phyloP scores from a whole-genome alignment of 2,888 invertebrate genomes.

The Erynnis tages region DNA sequence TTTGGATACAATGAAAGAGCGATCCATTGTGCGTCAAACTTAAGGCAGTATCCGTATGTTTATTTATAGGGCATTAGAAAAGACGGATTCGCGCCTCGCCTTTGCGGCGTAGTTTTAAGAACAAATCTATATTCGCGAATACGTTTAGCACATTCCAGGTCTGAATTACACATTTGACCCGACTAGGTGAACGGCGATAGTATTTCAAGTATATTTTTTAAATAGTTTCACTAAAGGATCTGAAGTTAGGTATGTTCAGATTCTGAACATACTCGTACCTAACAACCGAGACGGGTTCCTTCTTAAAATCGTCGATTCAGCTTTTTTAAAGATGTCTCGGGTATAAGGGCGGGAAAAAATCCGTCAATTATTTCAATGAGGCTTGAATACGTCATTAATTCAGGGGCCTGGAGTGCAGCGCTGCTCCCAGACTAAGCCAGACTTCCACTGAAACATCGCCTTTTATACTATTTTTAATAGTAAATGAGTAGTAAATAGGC shows the following conservation, averaged over 20 bases:
- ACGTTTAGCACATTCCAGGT: constrained; percentile 10
- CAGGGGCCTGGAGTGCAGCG: constrained; percentile 31
- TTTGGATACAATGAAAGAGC: too few relatives aligned
- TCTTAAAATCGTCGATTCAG: constrained; percentile 13
- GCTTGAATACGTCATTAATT: constrained; percentile 30
- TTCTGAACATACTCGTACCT: too few relatives aligned
- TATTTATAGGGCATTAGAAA: constrained; percentile 73
- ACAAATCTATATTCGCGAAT: constrained; percentile 9
- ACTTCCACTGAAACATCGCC: too few relatives aligned
- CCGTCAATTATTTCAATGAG: constrained; percentile 30
- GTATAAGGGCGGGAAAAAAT: constrained; percentile 6
- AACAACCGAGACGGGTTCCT: neutral
- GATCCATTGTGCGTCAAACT: constrained; percentile 36
- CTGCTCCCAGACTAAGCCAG: too few relatives aligned
- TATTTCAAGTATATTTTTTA: too few relatives aligned
- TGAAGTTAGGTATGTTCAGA: too few relatives aligned
- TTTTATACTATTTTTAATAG: too few relatives aligned
- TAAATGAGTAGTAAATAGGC: too few relatives aligned
- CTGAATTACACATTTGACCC: too few relatives aligned
- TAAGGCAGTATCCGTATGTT: constrained; percentile 52
- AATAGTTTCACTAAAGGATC: too few relatives aligned
- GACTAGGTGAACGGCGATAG: too few relatives aligned
- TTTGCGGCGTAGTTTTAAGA: constrained; percentile 22
- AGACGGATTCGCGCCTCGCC: constrained; percentile 53
- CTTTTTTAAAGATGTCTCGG: constrained; percentile 7